Conservation (phyloP, 2,888 invertebrate species). For the Hydrotaea cyrtoneurina region DNA sequence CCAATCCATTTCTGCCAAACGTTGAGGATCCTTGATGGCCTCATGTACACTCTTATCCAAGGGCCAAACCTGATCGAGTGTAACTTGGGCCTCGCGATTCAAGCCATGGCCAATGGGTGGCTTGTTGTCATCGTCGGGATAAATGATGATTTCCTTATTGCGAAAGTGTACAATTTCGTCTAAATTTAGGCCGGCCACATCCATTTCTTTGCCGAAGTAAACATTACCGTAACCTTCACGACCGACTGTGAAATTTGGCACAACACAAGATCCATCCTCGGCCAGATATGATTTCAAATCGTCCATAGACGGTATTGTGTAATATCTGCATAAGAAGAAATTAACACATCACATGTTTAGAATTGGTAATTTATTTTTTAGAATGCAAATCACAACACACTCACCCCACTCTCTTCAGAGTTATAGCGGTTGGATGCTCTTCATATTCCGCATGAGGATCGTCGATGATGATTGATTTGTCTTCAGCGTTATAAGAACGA, state of each 20-base stretch:
- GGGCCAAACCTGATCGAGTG: conserved; percentile 96
- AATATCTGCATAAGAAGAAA: conserved; percentile 83
- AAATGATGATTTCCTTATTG: conserved; percentile 96
- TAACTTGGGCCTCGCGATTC: conserved; percentile 94
- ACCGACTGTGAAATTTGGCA: conserved; percentile 94
- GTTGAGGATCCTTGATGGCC: conserved; percentile 90
- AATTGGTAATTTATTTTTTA: neutral
- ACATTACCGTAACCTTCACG: conserved; percentile 95
- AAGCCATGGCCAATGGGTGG: conserved; percentile 93
- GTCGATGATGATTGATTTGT: conserved; percentile 71
- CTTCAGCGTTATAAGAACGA: conserved; percentile 74
- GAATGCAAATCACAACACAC: neutral
- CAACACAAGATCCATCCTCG: conserved; percentile 88
- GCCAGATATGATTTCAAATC: conserved; percentile 88
- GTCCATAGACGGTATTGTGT: conserved; percentile 92
- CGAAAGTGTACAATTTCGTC: conserved; percentile 95
- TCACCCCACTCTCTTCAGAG: conserved; percentile 86
- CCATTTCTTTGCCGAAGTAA: conserved; percentile 90
- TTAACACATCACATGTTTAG: neutral
- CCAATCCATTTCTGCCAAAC: conserved; percentile 90
- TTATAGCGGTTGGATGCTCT: conserved; percentile 88
- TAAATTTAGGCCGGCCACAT: conserved; percentile 91
- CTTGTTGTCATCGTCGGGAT: conserved; percentile 94
- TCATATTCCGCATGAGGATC: conserved; percentile 69
- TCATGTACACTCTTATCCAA: conserved; percentile 90